Base-by-base conservation (phyloP, 1,140 invertebrate species). In the Tetramorium alpestre region DNA sequence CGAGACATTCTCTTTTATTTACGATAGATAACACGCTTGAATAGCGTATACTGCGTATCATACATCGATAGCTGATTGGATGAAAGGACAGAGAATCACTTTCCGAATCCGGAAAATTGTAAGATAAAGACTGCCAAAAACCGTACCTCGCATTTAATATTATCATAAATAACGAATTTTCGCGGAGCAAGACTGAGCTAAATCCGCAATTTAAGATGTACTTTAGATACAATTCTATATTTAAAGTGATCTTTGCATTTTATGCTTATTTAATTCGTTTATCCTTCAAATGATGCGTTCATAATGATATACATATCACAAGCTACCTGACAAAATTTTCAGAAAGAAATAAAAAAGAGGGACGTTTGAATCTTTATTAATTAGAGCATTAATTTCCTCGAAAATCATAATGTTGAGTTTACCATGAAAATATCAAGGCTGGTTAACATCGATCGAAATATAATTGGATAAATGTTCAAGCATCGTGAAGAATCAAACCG, bases 1-100 rank as follows among this genome's bases (percentile, higher is more conserved):
- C 38, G 5, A 25, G 78, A 73, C n/a, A 47, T 75, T 22, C 25
- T 60, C 81, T 82, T 86, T 81, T 81, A 58, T 58, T 78, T 81
- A 65, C 13, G 18, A 64, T 33, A 65, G 49, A 69, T 73, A 84
- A 44, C 16, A 44, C 28, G 47, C 33, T 16, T 75, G 54, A 84
- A 62, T 73, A 10, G 28, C 41, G 13, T 73, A 73, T 22, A 73
- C 3, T 41, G 41, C 54, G 11, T 47, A 84, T 73, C 54, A 60
- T 22, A 22, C 22, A 22, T 41, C 28, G 18, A 62, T 47, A 38
- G 56, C 25, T 49, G 80, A 84, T 62, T 73, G 69, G 11, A 73
- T 49, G 54, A 11, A 73, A 22, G 8, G 41, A 49, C 67, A 33
- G 22, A 51, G n/a, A 58, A 69, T 82, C 41, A 16, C 7, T 82